Base-by-base conservation (phyloP, 2,797 vertebrate species). In the Intellagama lesueurii region DNA sequence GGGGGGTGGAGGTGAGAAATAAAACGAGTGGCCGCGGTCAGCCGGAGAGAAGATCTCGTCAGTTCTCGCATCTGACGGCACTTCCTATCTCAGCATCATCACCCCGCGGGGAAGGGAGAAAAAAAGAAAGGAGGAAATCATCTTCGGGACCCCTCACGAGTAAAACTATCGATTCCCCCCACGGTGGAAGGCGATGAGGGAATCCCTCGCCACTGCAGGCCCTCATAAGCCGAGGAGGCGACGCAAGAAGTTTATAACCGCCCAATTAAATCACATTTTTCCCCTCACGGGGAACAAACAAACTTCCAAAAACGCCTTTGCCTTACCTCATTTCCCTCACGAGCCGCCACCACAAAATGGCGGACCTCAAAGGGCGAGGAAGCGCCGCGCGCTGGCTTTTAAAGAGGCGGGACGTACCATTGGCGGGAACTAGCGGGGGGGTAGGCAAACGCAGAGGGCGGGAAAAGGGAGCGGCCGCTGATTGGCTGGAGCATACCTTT, bases 341-440 rank as follows among this genome's bases (percentile, higher is more conserved):
- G 0, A 28, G 7, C 14, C 12, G 0, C 2, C 1, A 8, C 0
- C 0, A 0, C 12, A 1, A 0, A 0, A 0, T 1, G 0, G 12
- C 4, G 0, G 22, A 3, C 40, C 40, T 40, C 40, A 40, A 40
- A 3, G 0, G 44, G 7, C 17, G 28, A 35, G 2, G 6, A 0
- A 0, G 0, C 0, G 0, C 9, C 24, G 80, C 52, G n/a, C 16
- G 16, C 32, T 24, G 32, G 5, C 49, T 64, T 87, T 87, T 87
- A 75, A 75, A 30, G 17, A 1, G 4, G 1, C 1, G 47, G 86
- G 9, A 44, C 11, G 56, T 73, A 81, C 86, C 86, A 81, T 44
- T 7, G 5, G 17, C 14, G 4, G 1, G 66, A 5, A 14, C 1
- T 47, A 24, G 7, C 4, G 64, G 47, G 35, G 17, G 52, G 52